Evolutionary conservation across 2,113 vertebrate genomes (phyloP).

Genomic region (Cyprinodon brontotheroides): DNA sequence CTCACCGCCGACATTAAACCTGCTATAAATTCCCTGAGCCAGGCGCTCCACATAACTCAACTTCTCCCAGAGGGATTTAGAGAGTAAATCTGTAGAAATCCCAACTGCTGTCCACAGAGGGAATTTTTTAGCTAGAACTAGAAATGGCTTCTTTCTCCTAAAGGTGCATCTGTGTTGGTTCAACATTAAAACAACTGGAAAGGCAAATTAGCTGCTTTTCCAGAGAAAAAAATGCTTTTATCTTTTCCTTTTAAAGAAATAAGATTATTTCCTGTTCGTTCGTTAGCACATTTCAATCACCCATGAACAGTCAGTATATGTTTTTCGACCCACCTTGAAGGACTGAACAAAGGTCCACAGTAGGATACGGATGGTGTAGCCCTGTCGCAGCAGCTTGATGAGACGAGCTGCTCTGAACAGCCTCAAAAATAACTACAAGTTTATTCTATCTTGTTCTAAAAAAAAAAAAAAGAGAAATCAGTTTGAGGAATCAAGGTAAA

Average conservation of each 20-base stretch:
- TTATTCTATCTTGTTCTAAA: slow-evolving; percentile 95
- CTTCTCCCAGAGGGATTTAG: slow-evolving; percentile 40
- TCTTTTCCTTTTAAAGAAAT: neutral
- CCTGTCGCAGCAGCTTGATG: slow-evolving; percentile 96
- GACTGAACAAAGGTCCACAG: slow-evolving; percentile 99
- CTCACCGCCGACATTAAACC: slow-evolving; percentile 59
- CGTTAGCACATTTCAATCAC: neutral
- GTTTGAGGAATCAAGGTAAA: neutral
- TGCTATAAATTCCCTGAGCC: slow-evolving; percentile 38
- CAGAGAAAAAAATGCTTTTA: slow-evolving; percentile 6
- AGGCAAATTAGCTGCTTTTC: slow-evolving; percentile 1
- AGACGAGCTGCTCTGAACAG: slow-evolving; percentile 95
- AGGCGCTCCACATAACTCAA: slow-evolving; percentile 29
- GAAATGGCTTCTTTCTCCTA: neutral
- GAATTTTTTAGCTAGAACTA: slow-evolving; percentile 21
- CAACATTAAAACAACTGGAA: neutral
- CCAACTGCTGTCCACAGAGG: slow-evolving; percentile 23
- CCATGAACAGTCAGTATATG: neutral
- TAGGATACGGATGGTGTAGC: slow-evolving; percentile 98
- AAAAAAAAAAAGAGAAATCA: slow-evolving; percentile 3
- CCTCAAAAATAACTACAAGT: slow-evolving; percentile 94
- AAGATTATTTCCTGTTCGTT: neutral
- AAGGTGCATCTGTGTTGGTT: neutral
- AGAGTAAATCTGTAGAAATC: slow-evolving; percentile 40
- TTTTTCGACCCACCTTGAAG: slow-evolving; percentile 86